Percentiles rank a stretch among this genome's conserved stretches.
Evolutionary conservation across 2,888 invertebrate species (phyloP).

Genomic region (Tetropium fuscum): DNA sequence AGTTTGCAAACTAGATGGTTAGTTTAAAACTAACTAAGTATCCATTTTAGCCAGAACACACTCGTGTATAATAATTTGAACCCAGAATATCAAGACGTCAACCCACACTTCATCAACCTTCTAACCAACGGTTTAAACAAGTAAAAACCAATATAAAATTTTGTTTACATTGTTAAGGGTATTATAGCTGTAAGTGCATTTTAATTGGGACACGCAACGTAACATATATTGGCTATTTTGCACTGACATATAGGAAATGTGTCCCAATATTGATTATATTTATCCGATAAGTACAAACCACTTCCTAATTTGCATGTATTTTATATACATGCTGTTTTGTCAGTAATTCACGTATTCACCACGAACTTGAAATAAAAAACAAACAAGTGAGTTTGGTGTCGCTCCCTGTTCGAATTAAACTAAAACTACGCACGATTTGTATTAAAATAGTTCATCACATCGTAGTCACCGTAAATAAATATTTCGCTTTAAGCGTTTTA

Average conservation of each 20-base stretch:
- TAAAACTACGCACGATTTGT: slow-evolving; percentile 35
- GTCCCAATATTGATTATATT: slow-evolving; percentile 27
- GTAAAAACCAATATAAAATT: too few relatives aligned
- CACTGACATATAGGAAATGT: slow-evolving; percentile 35
- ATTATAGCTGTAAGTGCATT: background rate
- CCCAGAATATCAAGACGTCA: too few relatives aligned
- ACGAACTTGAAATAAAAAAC: background rate
- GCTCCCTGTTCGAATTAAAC: background rate
- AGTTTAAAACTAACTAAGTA: too few relatives aligned
- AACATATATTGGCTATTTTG: slow-evolving; percentile 11
- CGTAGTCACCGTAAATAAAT: slow-evolving; percentile 48
- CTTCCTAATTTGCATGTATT: slow-evolving; percentile 35
- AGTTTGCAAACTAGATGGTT: too few relatives aligned
- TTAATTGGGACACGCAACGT: slow-evolving; percentile 19
- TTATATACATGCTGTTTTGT: slow-evolving; percentile 12
- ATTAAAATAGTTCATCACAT: slow-evolving; percentile 42
- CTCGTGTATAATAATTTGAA: too few relatives aligned
- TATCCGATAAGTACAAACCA: slow-evolving; percentile 43
- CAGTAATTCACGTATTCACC: background rate
- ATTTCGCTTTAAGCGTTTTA: slow-evolving; percentile 31
- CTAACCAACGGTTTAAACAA: too few relatives aligned
- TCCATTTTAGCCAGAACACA: too few relatives aligned
- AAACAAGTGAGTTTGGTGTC: background rate
- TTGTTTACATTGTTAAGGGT: too few relatives aligned
- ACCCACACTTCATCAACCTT: too few relatives aligned